Base-by-base conservation (phyloP, 2,113 vertebrate species). In the Arothron firmamentum region DNA sequence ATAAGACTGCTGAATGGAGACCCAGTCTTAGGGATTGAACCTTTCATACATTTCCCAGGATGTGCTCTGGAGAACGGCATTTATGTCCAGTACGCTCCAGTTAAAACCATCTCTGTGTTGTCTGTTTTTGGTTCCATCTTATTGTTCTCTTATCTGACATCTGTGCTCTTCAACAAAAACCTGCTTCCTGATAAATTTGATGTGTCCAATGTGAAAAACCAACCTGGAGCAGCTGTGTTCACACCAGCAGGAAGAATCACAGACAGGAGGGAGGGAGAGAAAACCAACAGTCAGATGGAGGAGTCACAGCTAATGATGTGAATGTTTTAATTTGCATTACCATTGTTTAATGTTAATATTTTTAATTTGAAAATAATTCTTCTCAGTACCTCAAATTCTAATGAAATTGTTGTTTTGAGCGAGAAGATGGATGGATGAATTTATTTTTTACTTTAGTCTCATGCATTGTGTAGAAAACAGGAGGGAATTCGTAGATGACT, bases 1-100 rank as follows among this genome's bases (percentile, higher is more conserved):
- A 45, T 92, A 34, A 82, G 90, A 38, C 38, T 92, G 8, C 56
- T 91, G 38, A 82, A 85, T 1, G 92, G 92, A 28, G 89, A 92
- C n/a, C 75, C 85, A 8, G 21, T 77, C 41, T 45, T 92, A 14
- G 65, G 72, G 31, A 81, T 90, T 6, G 48, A 81, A 0, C 74
- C 88, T 0, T 0, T 78, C 21, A 75, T 92, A 62, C 56, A 1
- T 45, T 92, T 92, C 75, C 82, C 89, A 49, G 81, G 67, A 55
- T 89, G 85, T 62, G 68, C 76, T 19, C 51, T 81, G 4, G 70
- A 77, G 20, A 74, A 88, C 0, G 77, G 83, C 0, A 67, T 65
- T 31, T 86, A 88, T 18, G 34, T 66, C 9, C 90, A 93, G 75
- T 63, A 82, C 28, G 82, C 89, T 52, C 91, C 91, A 6, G 85